Evolutionary conservation across 2,888 invertebrate genomes (phyloP), one percentile per base, ranked within the genome.

Genomic region (Coelinius sp.): DNA sequence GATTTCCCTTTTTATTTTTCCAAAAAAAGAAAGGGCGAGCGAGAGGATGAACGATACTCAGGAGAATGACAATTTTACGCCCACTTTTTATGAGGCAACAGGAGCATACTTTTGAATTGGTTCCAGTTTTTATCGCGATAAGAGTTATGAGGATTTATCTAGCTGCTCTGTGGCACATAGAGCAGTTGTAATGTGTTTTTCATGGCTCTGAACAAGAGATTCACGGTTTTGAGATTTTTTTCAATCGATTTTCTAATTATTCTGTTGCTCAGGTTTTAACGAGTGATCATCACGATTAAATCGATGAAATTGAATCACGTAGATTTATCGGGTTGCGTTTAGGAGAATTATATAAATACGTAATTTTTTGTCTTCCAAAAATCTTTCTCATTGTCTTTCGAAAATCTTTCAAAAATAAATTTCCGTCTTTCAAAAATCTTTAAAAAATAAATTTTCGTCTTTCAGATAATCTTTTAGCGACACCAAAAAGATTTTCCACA

Each of bases 51-150:
- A 79, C 76, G 75, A 76, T 78, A 78, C 78, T 76, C 78, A 73
- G 78, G 78, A 77, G 79, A 78, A 82, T 82, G 84, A 83, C 83
- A 82, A 84, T 84, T 84, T 85, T 85, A 85, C 80, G 81, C 77
- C 49, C 74, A 75, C 73, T 80, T 83, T 85, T 85, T 85, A 85
- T 79, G 83, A 84, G 79, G 79, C 79, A 78, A 81, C 82, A 84
- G 79, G 83, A 84, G 79, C 79, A 80, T 78, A 81, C 82, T 84
- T 83, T 35, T 78, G 81, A 83, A 84, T 84, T 79, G 81, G 82
- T 77, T 75, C 77, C 79, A 68, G 74, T 75, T 44, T 59, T 59
- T 59, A 59, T 59, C 59, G 20, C 17, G 31, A 59, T 59, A 69
- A 74, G 76, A 78, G 74, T 77, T 76, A 76, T 73, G 77, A 73